These are phyloP conservation scores for Oceanodroma tethys DNA, from an alignment of 2,113 vertebrate species.

Conservation along the genomic window DNA sequence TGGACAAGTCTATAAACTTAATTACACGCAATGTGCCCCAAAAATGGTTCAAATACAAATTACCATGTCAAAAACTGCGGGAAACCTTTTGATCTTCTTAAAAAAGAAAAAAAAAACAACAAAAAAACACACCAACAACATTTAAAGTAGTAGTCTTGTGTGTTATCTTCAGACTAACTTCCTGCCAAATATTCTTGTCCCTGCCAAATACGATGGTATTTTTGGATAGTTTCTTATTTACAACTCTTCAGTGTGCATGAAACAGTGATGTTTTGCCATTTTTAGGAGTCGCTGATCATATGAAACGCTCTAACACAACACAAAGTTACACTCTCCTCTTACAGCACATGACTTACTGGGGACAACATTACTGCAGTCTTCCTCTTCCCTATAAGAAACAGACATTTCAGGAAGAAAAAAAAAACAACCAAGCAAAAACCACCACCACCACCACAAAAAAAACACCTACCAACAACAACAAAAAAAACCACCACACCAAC, in stretches of 20 bases:
- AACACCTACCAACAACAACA: no score
- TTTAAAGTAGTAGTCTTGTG: not conserved
- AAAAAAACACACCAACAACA: not conserved
- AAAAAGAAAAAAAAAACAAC: not conserved
- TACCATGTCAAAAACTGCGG: not conserved
- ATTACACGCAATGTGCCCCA: not conserved
- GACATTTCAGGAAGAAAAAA: not conserved
- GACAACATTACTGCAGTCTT: not conserved
- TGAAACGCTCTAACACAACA: not conserved
- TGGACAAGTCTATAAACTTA: not conserved
- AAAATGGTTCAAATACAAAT: not conserved
- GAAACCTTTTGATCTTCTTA: not conserved
- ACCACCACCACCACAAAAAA: no score
- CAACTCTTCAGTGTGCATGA: not conserved
- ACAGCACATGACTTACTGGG: not conserved
- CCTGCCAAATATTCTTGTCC: not conserved
- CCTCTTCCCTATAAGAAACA: not conserved
- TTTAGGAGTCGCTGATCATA: not conserved
- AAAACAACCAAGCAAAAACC: no score
- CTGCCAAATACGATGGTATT: constrained; percentile 3
- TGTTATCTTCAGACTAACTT: not conserved
- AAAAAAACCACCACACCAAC: no score
- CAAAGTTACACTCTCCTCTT: not conserved
- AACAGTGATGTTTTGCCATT: not conserved
- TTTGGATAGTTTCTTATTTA: constrained; percentile 22